Evolutionary conservation across 2,888 invertebrate species (phyloP), one percentile per base, ranked within the genome.

Genomic region (Drosophila prolongata): DNA sequence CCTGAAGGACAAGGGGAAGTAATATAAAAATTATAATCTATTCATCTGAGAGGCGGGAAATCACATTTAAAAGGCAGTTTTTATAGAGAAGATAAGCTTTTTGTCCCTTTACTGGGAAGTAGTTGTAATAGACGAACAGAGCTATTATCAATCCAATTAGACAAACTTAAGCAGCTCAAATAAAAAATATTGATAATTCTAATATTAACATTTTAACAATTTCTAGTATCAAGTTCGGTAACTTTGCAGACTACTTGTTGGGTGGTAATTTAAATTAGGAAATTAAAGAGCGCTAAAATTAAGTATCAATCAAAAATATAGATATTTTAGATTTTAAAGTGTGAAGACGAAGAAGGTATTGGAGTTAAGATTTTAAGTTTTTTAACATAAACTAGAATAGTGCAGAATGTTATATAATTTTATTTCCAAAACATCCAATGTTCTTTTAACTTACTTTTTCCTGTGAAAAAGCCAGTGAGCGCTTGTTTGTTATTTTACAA

Each of bases 391-490:
- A 14, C 10, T 49, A 1, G n/a, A 16, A 34, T 6, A 35, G n/a
- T 49, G 24, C 35, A 16, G 4, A 13, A 16, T 16, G 11, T 34
- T 34, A 34, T 1, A 5, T 16, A 2, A 6, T 27, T 6, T 16
- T 2, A 16, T 27, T 47, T 27, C 3, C 10, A n/a, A 19, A 52
- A 58, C 30, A 57, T 42, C 6, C 11, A 42, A 34, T 34, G 9
- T 52, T 53, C 16, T 42, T 52, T 30, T 34, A 52, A 78, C 89
- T 89, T 90, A 89, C 89, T 86, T 84, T 89, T 82, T 68, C 80
- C 82, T 81, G 90, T 73, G 86, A 89, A 89, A 82, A 90, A 89
- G 80, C 84, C 89, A 78, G 82, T 83, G 88, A 89, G 76, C 71
- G 90, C 89, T 89, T 90, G 90, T 85, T 81, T 80, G 80, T 85